Conservation (phyloP, 2,797 vertebrate species). For the Crocodylus rhombifer region DNA sequence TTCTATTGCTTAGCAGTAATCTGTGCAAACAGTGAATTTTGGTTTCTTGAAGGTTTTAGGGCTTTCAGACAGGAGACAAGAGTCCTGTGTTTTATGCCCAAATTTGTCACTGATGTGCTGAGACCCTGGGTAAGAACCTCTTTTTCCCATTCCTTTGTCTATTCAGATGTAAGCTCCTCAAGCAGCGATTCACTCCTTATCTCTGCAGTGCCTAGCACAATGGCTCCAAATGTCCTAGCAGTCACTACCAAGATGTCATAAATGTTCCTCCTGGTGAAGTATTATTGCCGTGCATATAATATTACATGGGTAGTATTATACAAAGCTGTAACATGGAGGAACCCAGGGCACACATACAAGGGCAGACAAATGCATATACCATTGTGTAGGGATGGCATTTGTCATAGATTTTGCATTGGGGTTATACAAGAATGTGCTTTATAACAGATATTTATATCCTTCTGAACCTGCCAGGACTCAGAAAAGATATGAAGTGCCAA, state of each 20-base stretch:
- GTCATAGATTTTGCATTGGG: not conserved
- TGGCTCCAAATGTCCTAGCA: fast-evolving
- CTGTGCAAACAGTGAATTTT: too few species aligned
- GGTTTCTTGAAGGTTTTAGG: too few species aligned
- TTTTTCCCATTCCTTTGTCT: not conserved
- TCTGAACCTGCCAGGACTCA: not conserved
- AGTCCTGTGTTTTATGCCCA: not conserved
- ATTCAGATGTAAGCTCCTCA: not conserved
- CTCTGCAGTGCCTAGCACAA: not conserved
- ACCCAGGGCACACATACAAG: not conserved
- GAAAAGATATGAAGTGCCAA: not conserved
- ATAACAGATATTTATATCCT: conserved; percentile 11
- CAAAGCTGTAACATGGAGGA: not conserved
- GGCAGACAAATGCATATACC: not conserved
- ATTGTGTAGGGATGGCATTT: not conserved
- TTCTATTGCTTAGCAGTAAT: not conserved
- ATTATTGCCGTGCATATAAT: not conserved
- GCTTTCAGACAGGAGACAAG: not conserved
- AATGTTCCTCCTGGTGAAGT: not conserved
- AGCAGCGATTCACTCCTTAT: not conserved
- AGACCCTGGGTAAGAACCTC: not conserved
- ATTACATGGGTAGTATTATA: not conserved
- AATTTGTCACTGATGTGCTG: not conserved
- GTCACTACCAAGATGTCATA: fast-evolving
- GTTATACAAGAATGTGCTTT: not conserved